A percentile compares a stretch with the other conserved stretches of the same genome.
These are phyloP conservation scores for Zoanthus sansibaricus DNA, from an alignment of 92 coral and sea anemone genomes.

Conservation along the genomic window DNA sequence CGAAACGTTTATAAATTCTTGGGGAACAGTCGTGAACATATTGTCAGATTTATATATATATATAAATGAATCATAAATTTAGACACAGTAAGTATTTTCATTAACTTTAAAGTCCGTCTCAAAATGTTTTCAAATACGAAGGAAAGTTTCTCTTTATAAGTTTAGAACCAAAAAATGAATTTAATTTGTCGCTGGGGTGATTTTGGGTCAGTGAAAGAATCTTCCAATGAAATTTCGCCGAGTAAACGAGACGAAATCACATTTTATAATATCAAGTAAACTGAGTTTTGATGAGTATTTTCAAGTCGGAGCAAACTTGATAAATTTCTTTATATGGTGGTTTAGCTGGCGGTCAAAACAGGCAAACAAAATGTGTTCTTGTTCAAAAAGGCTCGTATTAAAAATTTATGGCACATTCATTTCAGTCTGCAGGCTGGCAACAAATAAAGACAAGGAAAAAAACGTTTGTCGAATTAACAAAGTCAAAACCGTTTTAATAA, in stretches of 20 bases:
- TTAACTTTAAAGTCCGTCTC: too few species aligned
- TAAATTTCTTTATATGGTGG: neutral
- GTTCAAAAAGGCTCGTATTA: constrained; percentile 7
- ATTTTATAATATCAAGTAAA: neutral
- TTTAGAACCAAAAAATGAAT: neutral
- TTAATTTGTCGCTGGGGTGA: constrained; percentile 27
- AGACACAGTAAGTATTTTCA: too few species aligned
- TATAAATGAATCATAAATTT: too few species aligned
- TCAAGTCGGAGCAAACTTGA: neutral
- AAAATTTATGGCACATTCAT: constrained; percentile 30
- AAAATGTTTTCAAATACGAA: too few species aligned
- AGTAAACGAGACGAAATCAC: neutral
- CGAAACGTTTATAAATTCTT: too few species aligned
- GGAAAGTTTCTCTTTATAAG: too few species aligned
- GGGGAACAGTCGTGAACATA: too few species aligned
- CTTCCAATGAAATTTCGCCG: neutral
- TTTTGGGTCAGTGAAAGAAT: neutral
- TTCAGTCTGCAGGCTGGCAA: constrained; percentile 33
- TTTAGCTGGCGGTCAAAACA: neutral
- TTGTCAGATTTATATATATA: too few species aligned
- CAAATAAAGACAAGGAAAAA: neutral
- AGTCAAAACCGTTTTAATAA: neutral
- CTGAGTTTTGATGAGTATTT: neutral
- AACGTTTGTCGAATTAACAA: neutral
- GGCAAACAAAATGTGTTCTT: constrained; percentile 1